Evolutionary conservation across 2,888 invertebrate genomes (phyloP).

Genomic region (Flabesymbios commensalis): DNA sequence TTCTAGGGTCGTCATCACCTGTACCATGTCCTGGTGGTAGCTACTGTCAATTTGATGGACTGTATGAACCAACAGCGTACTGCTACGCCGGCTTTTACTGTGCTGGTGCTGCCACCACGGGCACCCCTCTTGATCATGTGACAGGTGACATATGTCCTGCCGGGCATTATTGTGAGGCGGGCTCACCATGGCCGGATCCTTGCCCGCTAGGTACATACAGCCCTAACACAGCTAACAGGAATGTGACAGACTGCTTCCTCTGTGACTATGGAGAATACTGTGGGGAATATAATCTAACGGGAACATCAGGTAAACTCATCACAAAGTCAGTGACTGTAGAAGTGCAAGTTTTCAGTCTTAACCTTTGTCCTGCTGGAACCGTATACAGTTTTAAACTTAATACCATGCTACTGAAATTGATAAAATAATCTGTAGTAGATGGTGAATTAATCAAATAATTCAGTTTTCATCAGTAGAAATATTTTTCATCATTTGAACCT

Average conservation of each 20-base stretch:
- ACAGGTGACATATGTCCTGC: conserved; percentile 52
- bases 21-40: conserved; percentile 49
- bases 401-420: too few relatives aligned
- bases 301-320: conserved; percentile 46
- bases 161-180: conserved; percentile 34
- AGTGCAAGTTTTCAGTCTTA: too few relatives aligned
- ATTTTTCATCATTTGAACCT: too few relatives aligned
- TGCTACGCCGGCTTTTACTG: conserved; percentile 56
- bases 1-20: conserved; percentile 46
- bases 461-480: too few relatives aligned
- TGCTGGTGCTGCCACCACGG: conserved; percentile 37
- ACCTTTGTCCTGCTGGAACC: too few relatives aligned
- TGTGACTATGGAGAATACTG: conserved; percentile 55
- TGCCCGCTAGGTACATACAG: conserved; percentile 55
- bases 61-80: conserved; percentile 45
- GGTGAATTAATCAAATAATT: too few relatives aligned
- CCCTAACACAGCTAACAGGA: conserved; percentile 41
- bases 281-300: conserved; percentile 47
- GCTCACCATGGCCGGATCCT: conserved; percentile 42
- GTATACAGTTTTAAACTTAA: too few relatives aligned
- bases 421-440: too few relatives aligned
- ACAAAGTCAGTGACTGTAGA: too few relatives aligned
- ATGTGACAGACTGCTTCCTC: conserved; percentile 41
- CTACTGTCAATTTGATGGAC: conserved; percentile 49
- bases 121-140: conserved; percentile 50